Evolutionary conservation across 2,888 invertebrate species (phyloP).

Genomic region (Melinaea menophilus): DNA sequence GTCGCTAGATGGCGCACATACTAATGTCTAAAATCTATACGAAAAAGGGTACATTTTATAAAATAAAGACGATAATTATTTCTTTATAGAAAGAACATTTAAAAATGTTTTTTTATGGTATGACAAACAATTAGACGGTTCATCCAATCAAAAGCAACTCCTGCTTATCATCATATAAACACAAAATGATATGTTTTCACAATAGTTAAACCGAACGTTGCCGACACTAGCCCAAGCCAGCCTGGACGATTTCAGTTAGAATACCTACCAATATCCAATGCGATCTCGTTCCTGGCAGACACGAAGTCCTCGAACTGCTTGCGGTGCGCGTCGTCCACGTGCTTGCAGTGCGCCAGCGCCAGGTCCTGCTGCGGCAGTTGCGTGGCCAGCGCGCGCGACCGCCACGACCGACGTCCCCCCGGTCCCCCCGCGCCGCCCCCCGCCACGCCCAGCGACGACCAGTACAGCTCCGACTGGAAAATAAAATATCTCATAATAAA

Average conservation of each 20-base stretch:
- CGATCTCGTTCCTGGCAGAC: constrained; percentile 95
- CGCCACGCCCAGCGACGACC: constrained; percentile 86
- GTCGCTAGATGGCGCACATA: constrained; percentile 44
- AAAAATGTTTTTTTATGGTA: too few relatives aligned
- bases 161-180: too few relatives aligned
- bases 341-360: constrained; percentile 91
- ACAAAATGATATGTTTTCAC: too few relatives aligned
- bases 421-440: constrained; percentile 63
- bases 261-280: constrained; percentile 92
- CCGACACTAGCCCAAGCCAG: too few relatives aligned
- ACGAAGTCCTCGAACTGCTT: constrained; percentile 96
- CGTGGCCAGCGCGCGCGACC: constrained; percentile 81
- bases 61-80: too few relatives aligned
- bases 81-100: too few relatives aligned
- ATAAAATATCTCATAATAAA: too few relatives aligned
- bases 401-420: constrained; percentile 67
- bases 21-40: too few relatives aligned
- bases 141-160: too few relatives aligned
- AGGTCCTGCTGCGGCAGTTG: constrained; percentile 98
- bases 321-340: constrained; percentile 86
- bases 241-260: neutral
- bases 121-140: too few relatives aligned
- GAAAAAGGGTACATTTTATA: too few relatives aligned
- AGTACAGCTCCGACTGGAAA: constrained; percentile 92
- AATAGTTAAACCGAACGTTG: too few relatives aligned